Evolutionary conservation across 2,797 vertebrate species (phyloP).

Genomic region (Malacoctenus gilli): DNA sequence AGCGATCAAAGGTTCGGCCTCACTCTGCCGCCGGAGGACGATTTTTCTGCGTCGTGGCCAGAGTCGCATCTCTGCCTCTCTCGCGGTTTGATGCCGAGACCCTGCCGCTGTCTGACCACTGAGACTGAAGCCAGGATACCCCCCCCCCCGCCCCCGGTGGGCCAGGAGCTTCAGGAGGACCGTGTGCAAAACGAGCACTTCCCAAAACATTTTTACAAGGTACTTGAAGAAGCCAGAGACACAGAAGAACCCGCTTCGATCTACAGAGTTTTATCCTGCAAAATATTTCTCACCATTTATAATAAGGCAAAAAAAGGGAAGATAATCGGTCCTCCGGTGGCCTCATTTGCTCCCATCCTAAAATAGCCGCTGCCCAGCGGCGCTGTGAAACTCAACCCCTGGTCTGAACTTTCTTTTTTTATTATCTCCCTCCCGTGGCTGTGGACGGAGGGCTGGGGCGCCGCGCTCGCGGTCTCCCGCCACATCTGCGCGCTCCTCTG

Average conservation of each 20-base stretch:
- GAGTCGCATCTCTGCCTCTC: constrained; percentile 13
- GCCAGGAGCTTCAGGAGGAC: too few relatives aligned
- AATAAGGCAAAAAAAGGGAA: constrained; percentile 9
- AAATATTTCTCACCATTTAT: too few relatives aligned
- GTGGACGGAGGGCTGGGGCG: constrained; percentile 55
- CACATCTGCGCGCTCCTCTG: constrained; percentile 60
- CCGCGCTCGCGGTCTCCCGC: constrained; percentile 47
- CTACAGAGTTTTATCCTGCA: too few relatives aligned
- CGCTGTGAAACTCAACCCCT: constrained; percentile 32
- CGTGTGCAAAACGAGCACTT: too few relatives aligned
- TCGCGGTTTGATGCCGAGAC: constrained; percentile 11
- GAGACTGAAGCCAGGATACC: background rate
- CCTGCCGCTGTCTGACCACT: background rate
- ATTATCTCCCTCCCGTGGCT: constrained; percentile 48
- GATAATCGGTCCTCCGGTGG: background rate
- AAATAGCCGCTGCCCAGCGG: constrained; percentile 40
- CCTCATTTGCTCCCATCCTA: constrained; percentile 38
- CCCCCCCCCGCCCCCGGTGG: too few relatives aligned
- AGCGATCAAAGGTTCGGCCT: constrained; percentile 54
- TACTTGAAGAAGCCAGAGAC: too few relatives aligned
- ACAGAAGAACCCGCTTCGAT: too few relatives aligned
- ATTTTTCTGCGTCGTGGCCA: constrained; percentile 16
- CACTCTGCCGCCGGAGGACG: constrained; percentile 26
- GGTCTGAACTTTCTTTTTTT: constrained; percentile 39
- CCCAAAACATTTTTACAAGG: too few relatives aligned